Percentiles rank a stretch among this genome's conserved stretches.
These are phyloP conservation scores for Micronisus gabar DNA, from an alignment of 2,113 vertebrate species.

Conservation along the genomic window DNA sequence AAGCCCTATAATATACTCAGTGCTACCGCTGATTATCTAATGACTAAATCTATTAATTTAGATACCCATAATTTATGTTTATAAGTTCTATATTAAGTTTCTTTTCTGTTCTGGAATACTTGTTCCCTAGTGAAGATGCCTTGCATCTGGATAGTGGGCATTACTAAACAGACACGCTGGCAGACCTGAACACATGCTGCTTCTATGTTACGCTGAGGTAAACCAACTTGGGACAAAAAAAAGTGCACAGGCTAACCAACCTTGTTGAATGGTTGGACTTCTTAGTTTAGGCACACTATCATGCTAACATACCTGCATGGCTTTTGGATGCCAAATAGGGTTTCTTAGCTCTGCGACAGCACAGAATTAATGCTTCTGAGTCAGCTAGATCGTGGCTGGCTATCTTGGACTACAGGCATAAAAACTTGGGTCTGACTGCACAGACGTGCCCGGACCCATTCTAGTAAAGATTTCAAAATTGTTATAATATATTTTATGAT, in stretches of 20 bases:
- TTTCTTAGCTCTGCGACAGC: background rate
- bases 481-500: background rate
- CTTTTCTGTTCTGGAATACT: background rate
- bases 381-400: background rate
- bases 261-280: background rate
- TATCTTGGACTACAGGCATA: background rate
- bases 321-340: background rate
- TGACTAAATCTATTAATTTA: background rate
- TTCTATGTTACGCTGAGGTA: background rate
- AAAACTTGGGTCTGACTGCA: background rate
- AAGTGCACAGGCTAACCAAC: background rate
- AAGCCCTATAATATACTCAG: background rate
- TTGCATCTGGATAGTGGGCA: background rate
- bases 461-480: background rate
- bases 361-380: background rate
- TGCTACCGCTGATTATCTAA: background rate
- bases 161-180: background rate
- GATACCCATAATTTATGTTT: background rate
- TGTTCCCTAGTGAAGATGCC: background rate
- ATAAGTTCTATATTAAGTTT: background rate
- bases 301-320: fast-evolving
- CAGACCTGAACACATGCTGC: background rate
- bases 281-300: background rate
- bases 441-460: background rate
- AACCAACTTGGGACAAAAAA: background rate